phyloP scores from a whole-genome alignment of 2,888 invertebrate species.

The Mimachlamys varia region DNA sequence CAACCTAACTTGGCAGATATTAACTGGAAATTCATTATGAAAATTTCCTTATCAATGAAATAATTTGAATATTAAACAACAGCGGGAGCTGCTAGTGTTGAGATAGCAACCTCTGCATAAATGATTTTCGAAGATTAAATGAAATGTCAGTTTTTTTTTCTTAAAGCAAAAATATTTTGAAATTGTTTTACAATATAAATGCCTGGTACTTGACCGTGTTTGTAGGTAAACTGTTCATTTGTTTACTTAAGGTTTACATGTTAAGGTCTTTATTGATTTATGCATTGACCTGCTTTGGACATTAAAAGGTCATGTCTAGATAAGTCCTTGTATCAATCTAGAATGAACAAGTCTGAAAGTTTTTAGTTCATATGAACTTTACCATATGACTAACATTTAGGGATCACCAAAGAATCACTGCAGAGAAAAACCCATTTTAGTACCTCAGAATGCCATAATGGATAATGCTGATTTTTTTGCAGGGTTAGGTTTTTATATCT shows the following conservation, averaged over 20 bases:
- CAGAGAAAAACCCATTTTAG: too few species aligned
- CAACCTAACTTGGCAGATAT: neutral
- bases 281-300: neutral
- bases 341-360: neutral
- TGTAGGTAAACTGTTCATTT: neutral
- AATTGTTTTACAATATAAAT: too few species aligned
- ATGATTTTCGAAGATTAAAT: neutral
- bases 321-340: neutral
- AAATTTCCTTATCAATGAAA: neutral
- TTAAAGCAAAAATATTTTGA: too few species aligned
- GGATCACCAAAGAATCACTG: too few species aligned
- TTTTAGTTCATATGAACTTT: neutral
- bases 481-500: too few species aligned
- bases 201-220: neutral
- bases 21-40: neutral
- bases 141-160: neutral
- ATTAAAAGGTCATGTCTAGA: slow-evolving; percentile 28
- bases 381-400: too few species aligned
- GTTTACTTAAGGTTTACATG: neutral
- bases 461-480: too few species aligned
- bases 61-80: neutral
- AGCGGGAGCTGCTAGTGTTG: neutral
- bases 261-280: neutral
- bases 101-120: neutral
- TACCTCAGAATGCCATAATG: too few species aligned